Percentiles rank a stretch among this genome's conserved stretches.
Evolutionary conservation across 2,797 vertebrate species (phyloP).

Genomic region (Glyptemys insculpta): DNA sequence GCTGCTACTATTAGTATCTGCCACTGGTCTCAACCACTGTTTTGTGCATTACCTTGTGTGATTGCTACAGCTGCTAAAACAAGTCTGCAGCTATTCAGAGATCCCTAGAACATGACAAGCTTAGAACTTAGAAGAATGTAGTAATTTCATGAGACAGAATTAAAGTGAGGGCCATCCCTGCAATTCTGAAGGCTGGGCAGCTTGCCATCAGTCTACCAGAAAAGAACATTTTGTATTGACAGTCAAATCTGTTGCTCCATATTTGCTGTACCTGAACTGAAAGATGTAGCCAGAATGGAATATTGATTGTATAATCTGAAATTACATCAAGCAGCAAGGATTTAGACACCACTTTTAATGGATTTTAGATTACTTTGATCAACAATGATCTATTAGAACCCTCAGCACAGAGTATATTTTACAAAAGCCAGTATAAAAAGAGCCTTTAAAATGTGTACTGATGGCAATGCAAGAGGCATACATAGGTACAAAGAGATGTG

Average conservation of each 20-base stretch:
- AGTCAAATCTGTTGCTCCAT: neutral
- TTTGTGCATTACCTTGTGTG: neutral
- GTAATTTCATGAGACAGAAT: neutral
- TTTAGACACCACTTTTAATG: neutral
- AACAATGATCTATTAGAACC: neutral
- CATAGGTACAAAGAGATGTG: fast-evolving
- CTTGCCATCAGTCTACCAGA: neutral
- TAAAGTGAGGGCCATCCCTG: neutral
- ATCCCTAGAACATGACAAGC: neutral
- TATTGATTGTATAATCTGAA: fast-evolving
- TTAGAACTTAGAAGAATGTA: neutral
- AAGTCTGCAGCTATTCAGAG: neutral
- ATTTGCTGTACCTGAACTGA: neutral
- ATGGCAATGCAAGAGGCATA: neutral
- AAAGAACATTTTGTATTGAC: neutral
- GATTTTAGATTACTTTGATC: neutral
- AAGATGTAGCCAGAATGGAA: neutral
- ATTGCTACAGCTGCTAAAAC: slow-evolving; percentile 34
- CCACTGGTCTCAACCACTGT: slow-evolving; percentile 59
- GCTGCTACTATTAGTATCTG: slow-evolving; percentile 85
- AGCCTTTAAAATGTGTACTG: neutral
- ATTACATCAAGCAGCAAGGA: neutral
- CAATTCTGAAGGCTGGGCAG: neutral
- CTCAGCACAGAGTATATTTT: neutral
- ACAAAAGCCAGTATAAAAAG: neutral